Base-by-base conservation (phyloP, 2,113 vertebrate species). In the Austrofundulus limnaeus region DNA sequence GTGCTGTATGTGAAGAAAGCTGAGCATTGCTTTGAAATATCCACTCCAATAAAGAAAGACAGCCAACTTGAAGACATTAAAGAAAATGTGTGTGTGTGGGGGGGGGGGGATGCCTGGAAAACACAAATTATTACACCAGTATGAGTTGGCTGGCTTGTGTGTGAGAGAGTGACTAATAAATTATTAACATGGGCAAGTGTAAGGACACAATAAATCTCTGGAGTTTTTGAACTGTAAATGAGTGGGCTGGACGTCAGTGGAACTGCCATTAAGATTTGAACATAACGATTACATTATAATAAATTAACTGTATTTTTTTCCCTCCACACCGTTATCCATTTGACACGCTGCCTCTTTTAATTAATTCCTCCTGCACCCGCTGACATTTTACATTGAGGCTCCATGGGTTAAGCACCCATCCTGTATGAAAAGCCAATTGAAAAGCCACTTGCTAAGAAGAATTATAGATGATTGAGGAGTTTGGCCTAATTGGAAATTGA, bases 401-500 rank as follows among this genome's bases (percentile, higher is more conserved):
- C 48, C 50, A 54, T 0, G 52, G 75, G 78, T 85, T 84, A 81
- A 72, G 68, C 53, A 61, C 56, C 66, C 53, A 66, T 72, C 56
- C 49, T 68, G 70, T 62, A 64, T 49, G 66, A 71, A 81, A 81
- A 81, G 62, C 25, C 41, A 42, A 80, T 73, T 79, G 80, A 81
- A 82, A 87, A 80, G 65, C 56, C 72, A 78, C 58, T 63, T 58
- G 74, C 75, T 66, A 42, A 83, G 78, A 80, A 80, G 38, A 80
- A 82, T 78, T 78, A 78, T 76, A 51, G 69, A 81, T 76, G 77
- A 81, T 70, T 42, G 55, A 72, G 67, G 55, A 77, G 74, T 64
- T 16, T 12, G 54, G 64, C 59, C 56, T 86, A 76, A 90, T 81
- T 89, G 77, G 72, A 88, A 86, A 88, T 85, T 74, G 85, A 91